Percentiles rank a stretch among this genome's conserved stretches.
phyloP scores from a whole-genome alignment of 2,113 vertebrate species.

The Ranitomeya imitator region DNA sequence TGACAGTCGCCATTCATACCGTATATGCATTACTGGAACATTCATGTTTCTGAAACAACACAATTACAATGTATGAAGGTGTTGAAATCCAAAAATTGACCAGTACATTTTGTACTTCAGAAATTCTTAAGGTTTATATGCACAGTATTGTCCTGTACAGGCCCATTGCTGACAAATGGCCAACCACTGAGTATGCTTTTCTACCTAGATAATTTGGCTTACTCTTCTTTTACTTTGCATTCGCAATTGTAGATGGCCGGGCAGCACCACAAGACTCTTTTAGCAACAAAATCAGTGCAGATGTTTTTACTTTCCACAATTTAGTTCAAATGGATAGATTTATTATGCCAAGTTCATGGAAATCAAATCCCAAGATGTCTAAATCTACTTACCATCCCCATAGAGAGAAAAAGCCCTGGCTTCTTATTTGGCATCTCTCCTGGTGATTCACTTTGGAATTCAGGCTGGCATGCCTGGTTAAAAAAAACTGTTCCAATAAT shows the following conservation, averaged over 20 bases:
- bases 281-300: slow-evolving; percentile 15
- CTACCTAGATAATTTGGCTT: not conserved
- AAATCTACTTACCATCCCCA: slow-evolving; percentile 38
- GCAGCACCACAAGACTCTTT: not conserved
- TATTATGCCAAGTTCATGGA: slow-evolving; percentile 36
- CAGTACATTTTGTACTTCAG: no score
- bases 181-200: no score
- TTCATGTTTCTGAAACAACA: no score
- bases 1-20: no score
- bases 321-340: slow-evolving; percentile 6
- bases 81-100: no score
- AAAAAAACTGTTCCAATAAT: not conserved
- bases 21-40: no score
- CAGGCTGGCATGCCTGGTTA: not conserved
- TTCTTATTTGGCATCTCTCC: not conserved
- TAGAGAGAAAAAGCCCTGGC: not conserved
- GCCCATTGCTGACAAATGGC: no score
- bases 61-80: no score
- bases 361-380: slow-evolving; percentile 34
- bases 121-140: no score
- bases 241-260: not conserved
- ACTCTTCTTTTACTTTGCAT: not conserved
- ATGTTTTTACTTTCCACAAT: slow-evolving; percentile 34
- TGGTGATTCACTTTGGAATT: slow-evolving; percentile 17
- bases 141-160: no score